A percentile compares a stretch with the other conserved stretches of the same genome.
phyloP scores from a whole-genome alignment of 2,888 invertebrate genomes.

The Tinea semifulvella region DNA sequence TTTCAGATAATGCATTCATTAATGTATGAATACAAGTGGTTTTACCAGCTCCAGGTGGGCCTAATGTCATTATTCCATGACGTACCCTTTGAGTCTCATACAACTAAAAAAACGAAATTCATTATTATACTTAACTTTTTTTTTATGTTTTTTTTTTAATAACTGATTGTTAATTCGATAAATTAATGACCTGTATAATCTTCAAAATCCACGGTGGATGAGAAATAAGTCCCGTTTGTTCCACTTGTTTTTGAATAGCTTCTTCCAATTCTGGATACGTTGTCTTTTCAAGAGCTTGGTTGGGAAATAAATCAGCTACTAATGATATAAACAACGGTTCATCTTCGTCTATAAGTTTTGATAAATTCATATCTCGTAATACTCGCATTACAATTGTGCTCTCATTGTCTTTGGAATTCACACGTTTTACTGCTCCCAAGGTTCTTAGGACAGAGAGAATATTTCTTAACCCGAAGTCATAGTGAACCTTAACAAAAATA shows the following conservation, averaged over 20 bases:
- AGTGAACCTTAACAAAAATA: constrained; percentile 96
- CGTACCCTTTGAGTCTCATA: constrained; percentile 95
- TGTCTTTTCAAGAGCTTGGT: constrained; percentile 73
- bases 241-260: constrained; percentile 86
- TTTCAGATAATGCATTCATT: constrained; percentile 89
- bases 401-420: constrained; percentile 91
- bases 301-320: constrained; percentile 95
- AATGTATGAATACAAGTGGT: constrained; percentile 90
- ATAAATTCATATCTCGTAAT: constrained; percentile 96
- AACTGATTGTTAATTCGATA: not conserved
- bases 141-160: not conserved
- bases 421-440: constrained; percentile 90
- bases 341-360: constrained; percentile 96
- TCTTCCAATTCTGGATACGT: constrained; percentile 88
- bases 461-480: constrained; percentile 95
- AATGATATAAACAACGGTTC: constrained; percentile 97
- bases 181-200: constrained; percentile 77
- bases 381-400: constrained; percentile 97
- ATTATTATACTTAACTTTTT: too few species aligned
- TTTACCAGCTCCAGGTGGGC: constrained; percentile 95
- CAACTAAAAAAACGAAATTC: constrained; percentile 60
- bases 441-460: constrained; percentile 94
- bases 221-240: constrained; percentile 81
- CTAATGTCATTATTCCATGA: constrained; percentile 96
- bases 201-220: constrained; percentile 97